Evolutionary conservation across 2,888 invertebrate species (phyloP), one percentile per base, ranked within the genome.

Genomic region (Isotomurus palustris): DNA sequence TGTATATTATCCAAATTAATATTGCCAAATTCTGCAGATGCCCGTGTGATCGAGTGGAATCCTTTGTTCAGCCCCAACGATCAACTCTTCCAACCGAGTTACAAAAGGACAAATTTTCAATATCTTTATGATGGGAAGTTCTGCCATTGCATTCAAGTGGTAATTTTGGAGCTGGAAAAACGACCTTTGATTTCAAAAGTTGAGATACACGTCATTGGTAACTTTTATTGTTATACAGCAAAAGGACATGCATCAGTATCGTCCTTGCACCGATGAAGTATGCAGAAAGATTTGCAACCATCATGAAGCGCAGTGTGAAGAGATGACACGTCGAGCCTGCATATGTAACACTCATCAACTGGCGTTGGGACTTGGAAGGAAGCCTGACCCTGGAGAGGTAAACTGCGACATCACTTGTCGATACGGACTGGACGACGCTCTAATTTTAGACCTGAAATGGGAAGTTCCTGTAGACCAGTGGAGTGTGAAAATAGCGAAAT

Each of bases 61-160:
- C 64, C 64, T 1, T 64, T 64, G 17, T 58, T 53, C n/a, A 35
- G 52, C 2, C 58, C 58, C 1, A 10, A 35, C 4, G 4, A 21
- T 3, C 58, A 61, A 35, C 44, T 24, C 14, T 28, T 45, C 2
- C 25, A 32, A 2, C 56, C 54, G 14, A 24, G 38, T 4, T 64
- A 64, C 52, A 48, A 60, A 27, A 58, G 53, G 14, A 47, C 58
- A 1, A 19, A 28, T 22, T 64, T 60, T 27, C 58, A 38, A 4
- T 64, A 64, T 38, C 36, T 64, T 3, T 64, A 64, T 27, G 64
- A 60, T 38, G 64, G 64, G 36, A 64, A 64, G 38, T 61, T 60
- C 45, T 64, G 64, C 32, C 64, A 64, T 19, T 64, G 64, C 25
- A 55, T 64, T 25, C 41, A 49, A 49, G 25, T 45, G 40, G 48